Evolutionary conservation across 1,140 invertebrate genomes (phyloP).

Genomic region (Hycleus phaleratus): DNA sequence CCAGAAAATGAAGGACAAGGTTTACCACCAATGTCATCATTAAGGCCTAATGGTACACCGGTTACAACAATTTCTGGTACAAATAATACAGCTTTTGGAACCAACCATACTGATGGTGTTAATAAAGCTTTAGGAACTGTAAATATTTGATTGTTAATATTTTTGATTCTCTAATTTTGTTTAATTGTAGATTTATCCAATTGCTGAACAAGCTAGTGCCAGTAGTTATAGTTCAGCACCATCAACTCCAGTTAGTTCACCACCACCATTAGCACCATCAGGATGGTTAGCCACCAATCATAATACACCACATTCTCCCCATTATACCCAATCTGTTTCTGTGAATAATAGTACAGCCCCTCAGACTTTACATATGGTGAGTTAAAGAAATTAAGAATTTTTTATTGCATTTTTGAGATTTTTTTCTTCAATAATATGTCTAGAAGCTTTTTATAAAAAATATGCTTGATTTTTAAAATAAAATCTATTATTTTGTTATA

Average conservation of each 20-base stretch:
- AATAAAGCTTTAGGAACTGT: slow-evolving; percentile 74
- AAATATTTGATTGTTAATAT: slow-evolving; percentile 29
- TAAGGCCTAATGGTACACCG: slow-evolving; percentile 59
- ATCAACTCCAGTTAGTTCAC: slow-evolving; percentile 78
- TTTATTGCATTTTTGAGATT: background rate
- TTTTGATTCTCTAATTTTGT: background rate
- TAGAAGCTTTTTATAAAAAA: background rate
- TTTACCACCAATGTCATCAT: slow-evolving; percentile 89
- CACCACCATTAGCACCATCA: slow-evolving; percentile 64
- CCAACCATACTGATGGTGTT: slow-evolving; percentile 59
- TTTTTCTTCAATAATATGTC: background rate
- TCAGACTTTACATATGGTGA: slow-evolving; percentile 47
- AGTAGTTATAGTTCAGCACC: slow-evolving; percentile 91
- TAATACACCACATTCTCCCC: slow-evolving; percentile 45
- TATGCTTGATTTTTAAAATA: background rate
- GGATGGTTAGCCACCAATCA: slow-evolving; percentile 45
- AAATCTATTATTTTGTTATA: background rate
- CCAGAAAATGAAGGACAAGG: slow-evolving; percentile 60
- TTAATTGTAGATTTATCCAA: slow-evolving; percentile 67
- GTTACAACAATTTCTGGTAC: slow-evolving; percentile 45
- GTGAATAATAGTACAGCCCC: slow-evolving; percentile 41
- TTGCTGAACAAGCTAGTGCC: slow-evolving; percentile 70
- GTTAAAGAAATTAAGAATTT: slow-evolving; percentile 3
- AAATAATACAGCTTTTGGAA: slow-evolving; percentile 38
- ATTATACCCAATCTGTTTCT: slow-evolving; percentile 47